These are phyloP conservation scores for Vireo altiloquus DNA, from an alignment of 2,113 vertebrate genomes.

Conservation along the genomic window DNA sequence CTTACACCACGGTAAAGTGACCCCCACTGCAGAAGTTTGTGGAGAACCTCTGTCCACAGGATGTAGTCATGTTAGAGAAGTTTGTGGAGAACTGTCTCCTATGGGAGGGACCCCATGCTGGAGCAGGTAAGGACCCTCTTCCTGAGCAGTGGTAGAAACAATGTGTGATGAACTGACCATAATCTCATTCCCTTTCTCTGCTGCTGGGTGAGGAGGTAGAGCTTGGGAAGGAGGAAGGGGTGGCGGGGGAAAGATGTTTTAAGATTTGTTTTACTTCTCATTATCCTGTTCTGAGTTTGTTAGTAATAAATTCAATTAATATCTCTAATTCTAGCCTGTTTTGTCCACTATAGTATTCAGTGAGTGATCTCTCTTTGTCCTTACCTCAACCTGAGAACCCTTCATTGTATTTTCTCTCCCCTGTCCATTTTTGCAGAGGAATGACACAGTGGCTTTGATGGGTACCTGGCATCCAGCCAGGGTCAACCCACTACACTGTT, in stretches of 20 bases:
- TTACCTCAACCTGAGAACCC: not conserved
- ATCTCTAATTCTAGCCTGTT: not conserved
- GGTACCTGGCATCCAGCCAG: not conserved
- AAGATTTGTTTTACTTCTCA: not conserved
- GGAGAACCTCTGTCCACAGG: not conserved
- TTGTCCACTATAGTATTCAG: not conserved
- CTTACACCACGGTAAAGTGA: not conserved
- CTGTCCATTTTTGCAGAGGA: not conserved
- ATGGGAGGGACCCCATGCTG: fast-evolving
- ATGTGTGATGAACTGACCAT: not conserved
- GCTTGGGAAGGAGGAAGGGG: not conserved
- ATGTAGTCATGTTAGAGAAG: fast-evolving
- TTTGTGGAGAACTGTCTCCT: not conserved
- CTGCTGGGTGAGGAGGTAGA: not conserved
- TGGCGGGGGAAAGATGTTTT: not conserved
- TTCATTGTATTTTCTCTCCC: not conserved
- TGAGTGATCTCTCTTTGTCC: not conserved
- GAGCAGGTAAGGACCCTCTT: not conserved
- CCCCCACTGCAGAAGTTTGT: not conserved
- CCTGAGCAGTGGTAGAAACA: not conserved
- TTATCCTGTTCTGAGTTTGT: not conserved
- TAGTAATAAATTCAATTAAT: not conserved
- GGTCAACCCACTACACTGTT: not conserved
- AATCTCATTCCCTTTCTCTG: not conserved
- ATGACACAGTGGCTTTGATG: not conserved